These are phyloP conservation scores for Thunnus thynnus DNA, from an alignment of 2,113 vertebrate genomes.

Conservation along the genomic window DNA sequence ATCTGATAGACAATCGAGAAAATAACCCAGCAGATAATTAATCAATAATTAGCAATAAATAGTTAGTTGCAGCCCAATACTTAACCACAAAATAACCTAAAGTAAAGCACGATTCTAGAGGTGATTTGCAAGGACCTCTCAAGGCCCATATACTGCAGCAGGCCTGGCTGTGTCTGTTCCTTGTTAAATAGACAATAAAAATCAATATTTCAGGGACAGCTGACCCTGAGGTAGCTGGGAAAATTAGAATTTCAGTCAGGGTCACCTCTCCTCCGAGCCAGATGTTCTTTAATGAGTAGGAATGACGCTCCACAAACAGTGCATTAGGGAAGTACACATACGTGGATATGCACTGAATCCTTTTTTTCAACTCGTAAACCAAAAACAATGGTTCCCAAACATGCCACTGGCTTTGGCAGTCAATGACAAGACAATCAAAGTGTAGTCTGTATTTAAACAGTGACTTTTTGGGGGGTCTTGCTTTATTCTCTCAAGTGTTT, in stretches of 20 bases:
- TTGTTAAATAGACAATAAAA: slow-evolving; percentile 56
- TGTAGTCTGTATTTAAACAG: not conserved
- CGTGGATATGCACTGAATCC: not conserved
- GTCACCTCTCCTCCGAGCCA: slow-evolving; percentile 32
- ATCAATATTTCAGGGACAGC: slow-evolving; percentile 72
- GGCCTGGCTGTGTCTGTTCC: slow-evolving; percentile 34
- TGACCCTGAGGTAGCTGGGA: slow-evolving; percentile 55
- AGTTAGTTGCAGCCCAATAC: not conserved
- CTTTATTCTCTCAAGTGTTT: not conserved
- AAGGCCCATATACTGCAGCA: not conserved
- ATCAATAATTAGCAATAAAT: no score
- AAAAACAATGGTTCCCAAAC: slow-evolving; percentile 26
- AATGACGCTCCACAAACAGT: not conserved
- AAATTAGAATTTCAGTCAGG: slow-evolving; percentile 57
- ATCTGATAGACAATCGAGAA: no score
- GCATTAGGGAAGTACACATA: not conserved
- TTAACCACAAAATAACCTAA: slow-evolving; percentile 1
- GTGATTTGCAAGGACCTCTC: slow-evolving; percentile 42
- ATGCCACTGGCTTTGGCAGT: not conserved
- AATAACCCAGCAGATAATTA: no score
- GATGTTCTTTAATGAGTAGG: slow-evolving; percentile 38
- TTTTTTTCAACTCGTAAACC: not conserved
- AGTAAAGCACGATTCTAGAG: slow-evolving; percentile 15
- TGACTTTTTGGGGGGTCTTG: not conserved
- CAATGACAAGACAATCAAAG: not conserved